Percentiles rank a stretch among this genome's conserved stretches.
phyloP scores from a whole-genome alignment of 2,888 invertebrate species.

The Hartigia nigra region DNA sequence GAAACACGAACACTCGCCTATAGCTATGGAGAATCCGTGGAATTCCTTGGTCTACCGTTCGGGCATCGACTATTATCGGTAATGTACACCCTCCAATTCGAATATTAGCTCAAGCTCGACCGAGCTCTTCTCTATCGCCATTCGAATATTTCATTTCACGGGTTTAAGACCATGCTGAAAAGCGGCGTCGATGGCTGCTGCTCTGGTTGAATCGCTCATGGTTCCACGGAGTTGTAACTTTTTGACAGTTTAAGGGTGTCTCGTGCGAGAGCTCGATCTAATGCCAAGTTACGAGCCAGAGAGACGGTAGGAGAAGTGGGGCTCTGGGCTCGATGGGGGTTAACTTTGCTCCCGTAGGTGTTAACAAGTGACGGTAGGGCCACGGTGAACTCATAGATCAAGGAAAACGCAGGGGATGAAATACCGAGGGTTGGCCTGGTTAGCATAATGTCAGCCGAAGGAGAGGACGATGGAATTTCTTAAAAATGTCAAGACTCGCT shows the following conservation, averaged over 20 bases:
- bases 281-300: background rate
- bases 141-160: background rate
- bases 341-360: conserved; percentile 34
- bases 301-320: background rate
- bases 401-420: conserved; percentile 43
- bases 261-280: conserved; percentile 5
- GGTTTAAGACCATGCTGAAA: background rate
- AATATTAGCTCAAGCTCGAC: background rate
- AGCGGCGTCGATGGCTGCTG: background rate
- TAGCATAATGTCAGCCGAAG: conserved; percentile 59
- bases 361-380: conserved; percentile 52
- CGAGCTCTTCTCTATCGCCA: background rate
- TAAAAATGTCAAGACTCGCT: conserved; percentile 52
- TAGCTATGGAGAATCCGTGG: background rate
- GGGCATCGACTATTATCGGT: background rate
- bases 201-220: conserved; percentile 18
- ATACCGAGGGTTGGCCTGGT: conserved; percentile 51
- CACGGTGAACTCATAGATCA: conserved; percentile 53
- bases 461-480: conserved; percentile 52
- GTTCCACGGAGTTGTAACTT: conserved; percentile 36
- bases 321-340: background rate
- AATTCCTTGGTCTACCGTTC: background rate
- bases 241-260: conserved; percentile 38
- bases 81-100: background rate
- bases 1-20: background rate